Conservation (phyloP, 2,797 vertebrate genomes). For the Tamandua tetradactyla region DNA sequence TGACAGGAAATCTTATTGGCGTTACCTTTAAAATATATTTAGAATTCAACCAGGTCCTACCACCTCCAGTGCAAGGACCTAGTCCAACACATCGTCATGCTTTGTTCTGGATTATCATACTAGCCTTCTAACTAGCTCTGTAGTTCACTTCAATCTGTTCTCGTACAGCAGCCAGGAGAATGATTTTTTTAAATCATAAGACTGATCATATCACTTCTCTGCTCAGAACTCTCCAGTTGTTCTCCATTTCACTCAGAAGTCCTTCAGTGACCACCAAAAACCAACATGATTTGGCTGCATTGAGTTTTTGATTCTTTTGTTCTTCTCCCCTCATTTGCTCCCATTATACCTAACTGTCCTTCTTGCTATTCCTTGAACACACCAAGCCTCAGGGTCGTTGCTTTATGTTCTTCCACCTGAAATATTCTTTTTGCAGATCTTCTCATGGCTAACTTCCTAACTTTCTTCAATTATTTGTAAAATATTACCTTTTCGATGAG, state of each 20-base stretch:
- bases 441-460: not conserved
- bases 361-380: not conserved
- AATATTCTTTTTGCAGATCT: not conserved
- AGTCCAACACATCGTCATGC: not conserved
- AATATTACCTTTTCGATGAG: not conserved
- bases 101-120: not conserved
- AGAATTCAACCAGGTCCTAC: not conserved
- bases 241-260: not conserved
- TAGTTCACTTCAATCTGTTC: not conserved
- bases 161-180: not conserved
- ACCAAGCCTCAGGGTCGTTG: not conserved
- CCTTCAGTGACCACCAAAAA: not conserved
- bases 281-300: not conserved
- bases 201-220: not conserved
- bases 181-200: not conserved
- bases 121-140: too few relatives aligned
- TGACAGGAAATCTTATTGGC: not conserved
- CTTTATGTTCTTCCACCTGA: not conserved
- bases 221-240: not conserved
- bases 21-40: constrained; percentile 15
- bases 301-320: not conserved
- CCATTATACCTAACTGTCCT: not conserved
- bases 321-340: not conserved
- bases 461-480: not conserved
- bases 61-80: not conserved